Conservation (phyloP, 2,113 vertebrate genomes). For the Camelus dromedarius region DNA sequence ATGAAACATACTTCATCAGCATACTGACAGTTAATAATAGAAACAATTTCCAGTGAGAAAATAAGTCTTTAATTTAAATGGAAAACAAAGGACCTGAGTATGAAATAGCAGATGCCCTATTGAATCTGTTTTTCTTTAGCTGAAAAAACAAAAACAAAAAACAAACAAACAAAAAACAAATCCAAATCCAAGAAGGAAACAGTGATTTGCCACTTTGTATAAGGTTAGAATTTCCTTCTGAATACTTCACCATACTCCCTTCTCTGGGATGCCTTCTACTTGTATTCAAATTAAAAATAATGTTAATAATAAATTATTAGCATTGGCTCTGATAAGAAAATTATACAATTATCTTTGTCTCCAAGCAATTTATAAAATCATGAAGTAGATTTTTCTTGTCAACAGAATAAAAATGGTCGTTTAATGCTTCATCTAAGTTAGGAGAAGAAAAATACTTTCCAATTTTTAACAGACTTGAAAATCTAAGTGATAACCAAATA, state of each 20-base stretch:
- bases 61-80: slow-evolving; percentile 54
- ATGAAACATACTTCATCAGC: background rate
- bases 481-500: slow-evolving; percentile 40
- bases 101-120: background rate
- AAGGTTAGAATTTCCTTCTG: background rate
- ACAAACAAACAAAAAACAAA: no score
- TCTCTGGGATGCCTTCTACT: background rate
- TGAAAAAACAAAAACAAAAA: background rate
- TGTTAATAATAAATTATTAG: slow-evolving; percentile 67
- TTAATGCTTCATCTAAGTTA: slow-evolving; percentile 55
- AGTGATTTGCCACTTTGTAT: background rate
- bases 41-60: slow-evolving; percentile 12
- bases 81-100: background rate
- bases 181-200: background rate
- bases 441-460: slow-evolving; percentile 21
- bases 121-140: slow-evolving; percentile 33
- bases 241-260: slow-evolving; percentile 15
- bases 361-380: slow-evolving; percentile 60
- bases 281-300: slow-evolving; percentile 69
- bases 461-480: slow-evolving; percentile 13
- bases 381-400: slow-evolving; percentile 61
- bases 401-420: slow-evolving; percentile 63
- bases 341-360: slow-evolving; percentile 68
- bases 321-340: slow-evolving; percentile 67
- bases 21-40: background rate